Base-by-base conservation (phyloP, 2,888 invertebrate species). In the Hypomecis punctinalis region DNA sequence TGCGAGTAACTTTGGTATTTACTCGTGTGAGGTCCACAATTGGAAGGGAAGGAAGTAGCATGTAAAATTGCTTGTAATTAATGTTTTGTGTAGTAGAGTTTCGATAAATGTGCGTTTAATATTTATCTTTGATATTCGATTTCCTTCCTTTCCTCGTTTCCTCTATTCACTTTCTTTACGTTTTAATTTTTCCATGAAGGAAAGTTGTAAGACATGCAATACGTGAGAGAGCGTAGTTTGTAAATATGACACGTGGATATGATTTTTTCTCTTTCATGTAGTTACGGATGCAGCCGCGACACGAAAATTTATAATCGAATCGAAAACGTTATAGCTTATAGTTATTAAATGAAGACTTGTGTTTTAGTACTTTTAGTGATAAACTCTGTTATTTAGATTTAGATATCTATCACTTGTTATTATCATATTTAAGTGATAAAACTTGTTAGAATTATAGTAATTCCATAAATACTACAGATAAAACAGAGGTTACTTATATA, bases 81-180 rank as follows among this genome's bases (percentile, higher is more conserved):
- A 13, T 60, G 13, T 11, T 39, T n/a, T 35, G 46, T 36, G 33
- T 33, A 40, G 33, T 33, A 40, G 9, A 7, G 13, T 37, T 72
- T 74, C 61, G 63, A 70, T 73, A 33, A 42, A 61, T 11, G 52
- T 33, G 66, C 68, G 68, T 70, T 72, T 74, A 23, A 23, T 23
- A 23, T 23, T 23, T 23, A 2, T 63, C 67, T 63, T 56, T 55
- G 54, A 59, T 69, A 72, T 76, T 76, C 76, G 77, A 74, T 78
- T 78, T 73, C 75, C 72, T 68, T 66, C n/a, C 36, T 59, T 61
- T 69, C 70, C 67, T 54, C 67, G 73, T 80, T 84, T 79, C 76
- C 78, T 77, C 69, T 75, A 72, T 60, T 75, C 74, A 68, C 62
- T 67, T 73, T 73, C 73, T 64, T 69, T 40, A 37, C 36, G 45